Conservation (phyloP, 2,888 invertebrate genomes). For the Uropetala carovei region DNA sequence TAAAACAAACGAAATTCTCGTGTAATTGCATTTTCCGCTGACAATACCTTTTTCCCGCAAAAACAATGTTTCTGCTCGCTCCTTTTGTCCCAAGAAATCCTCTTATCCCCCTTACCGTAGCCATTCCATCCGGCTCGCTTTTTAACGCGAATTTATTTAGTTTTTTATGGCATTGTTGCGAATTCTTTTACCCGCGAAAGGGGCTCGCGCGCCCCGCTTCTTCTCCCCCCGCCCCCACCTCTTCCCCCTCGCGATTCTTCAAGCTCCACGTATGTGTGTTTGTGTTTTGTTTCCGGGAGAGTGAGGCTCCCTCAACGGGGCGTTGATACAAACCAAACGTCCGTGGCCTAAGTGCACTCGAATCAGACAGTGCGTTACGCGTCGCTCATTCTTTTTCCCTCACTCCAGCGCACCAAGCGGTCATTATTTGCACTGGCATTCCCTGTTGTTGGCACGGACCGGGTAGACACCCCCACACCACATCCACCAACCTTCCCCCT, state of each 20-base stretch:
- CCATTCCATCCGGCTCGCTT: conserved; percentile 22
- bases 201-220: conserved; percentile 28
- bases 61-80: conserved; percentile 54
- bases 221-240: not conserved
- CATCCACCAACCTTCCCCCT: not conserved
- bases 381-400: conserved; percentile 25
- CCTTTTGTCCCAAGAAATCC: conserved; percentile 29
- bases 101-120: conserved; percentile 26
- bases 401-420: conserved; percentile 57
- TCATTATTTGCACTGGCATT: conserved; percentile 63
- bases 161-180: conserved; percentile 41
- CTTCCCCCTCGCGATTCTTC: conserved; percentile 8
- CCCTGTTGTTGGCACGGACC: conserved; percentile 60
- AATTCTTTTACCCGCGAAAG: conserved; percentile 60
- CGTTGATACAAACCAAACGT: conserved; percentile 64
- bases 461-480: not conserved
- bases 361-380: conserved; percentile 63
- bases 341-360: conserved; percentile 62
- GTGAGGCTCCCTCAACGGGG: conserved; percentile 50
- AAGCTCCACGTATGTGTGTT: conserved; percentile 44
- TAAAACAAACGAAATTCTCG: conserved; percentile 36
- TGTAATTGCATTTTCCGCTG: conserved; percentile 53
- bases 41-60: conserved; percentile 44
- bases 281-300: conserved; percentile 63
- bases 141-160: conserved; percentile 58